phyloP scores from a whole-genome alignment of 2,888 invertebrate species.

The Lacanobia wlatinum region DNA sequence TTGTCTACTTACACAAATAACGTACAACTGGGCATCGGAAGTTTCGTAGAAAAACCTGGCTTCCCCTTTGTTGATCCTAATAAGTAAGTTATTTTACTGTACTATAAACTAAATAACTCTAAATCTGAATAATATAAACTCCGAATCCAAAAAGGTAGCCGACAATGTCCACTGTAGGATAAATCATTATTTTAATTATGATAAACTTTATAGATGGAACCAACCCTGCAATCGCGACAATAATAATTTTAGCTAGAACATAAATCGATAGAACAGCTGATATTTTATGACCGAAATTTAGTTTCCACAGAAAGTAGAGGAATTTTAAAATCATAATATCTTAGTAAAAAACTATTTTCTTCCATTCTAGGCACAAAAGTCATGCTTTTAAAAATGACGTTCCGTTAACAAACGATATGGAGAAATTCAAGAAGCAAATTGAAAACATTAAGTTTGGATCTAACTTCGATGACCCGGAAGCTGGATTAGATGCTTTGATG shows the following conservation, averaged over 20 bases:
- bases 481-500: slow-evolving; percentile 96
- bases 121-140: too few species aligned
- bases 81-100: slow-evolving; percentile 68
- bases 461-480: slow-evolving; percentile 94
- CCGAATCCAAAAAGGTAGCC: neutral
- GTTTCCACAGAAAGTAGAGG: too few species aligned
- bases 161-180: neutral
- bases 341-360: neutral
- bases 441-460: slow-evolving; percentile 71
- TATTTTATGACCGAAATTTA: neutral
- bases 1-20: slow-evolving; percentile 91
- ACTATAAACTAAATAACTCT: neutral
- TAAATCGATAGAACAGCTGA: neutral
- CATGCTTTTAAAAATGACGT: slow-evolving; percentile 93
- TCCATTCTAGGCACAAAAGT: slow-evolving; percentile 78
- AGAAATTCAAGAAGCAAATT: slow-evolving; percentile 73
- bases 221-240: neutral
- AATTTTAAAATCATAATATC: neutral
- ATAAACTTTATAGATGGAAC: neutral
- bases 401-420: slow-evolving; percentile 91
- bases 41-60: slow-evolving; percentile 93
- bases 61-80: slow-evolving; percentile 90
- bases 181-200: neutral
- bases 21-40: slow-evolving; percentile 92
- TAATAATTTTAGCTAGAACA: neutral